Evolutionary conservation across 2,797 vertebrate species (phyloP).

Genomic region (Parauchenoglanis punctatus): DNA sequence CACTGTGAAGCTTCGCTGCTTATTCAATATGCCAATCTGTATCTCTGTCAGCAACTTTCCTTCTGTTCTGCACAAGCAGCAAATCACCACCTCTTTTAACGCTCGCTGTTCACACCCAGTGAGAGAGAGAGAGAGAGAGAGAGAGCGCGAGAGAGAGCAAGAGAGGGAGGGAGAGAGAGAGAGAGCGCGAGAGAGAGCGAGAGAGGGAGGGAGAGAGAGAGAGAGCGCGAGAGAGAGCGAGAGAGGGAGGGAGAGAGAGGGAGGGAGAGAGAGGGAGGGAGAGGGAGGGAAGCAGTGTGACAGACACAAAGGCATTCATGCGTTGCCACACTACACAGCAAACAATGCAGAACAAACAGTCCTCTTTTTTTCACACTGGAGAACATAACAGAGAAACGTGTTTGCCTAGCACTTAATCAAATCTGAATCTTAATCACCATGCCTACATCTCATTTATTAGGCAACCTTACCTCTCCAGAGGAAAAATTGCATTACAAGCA

Average conservation of each 20-base stretch:
- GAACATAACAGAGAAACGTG: slow-evolving; percentile 8
- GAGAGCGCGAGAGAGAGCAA: background rate
- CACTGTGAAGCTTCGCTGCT: background rate
- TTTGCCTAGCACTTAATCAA: background rate
- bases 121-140: background rate
- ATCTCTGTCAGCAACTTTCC: slow-evolving; percentile 9
- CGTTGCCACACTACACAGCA: slow-evolving; percentile 42
- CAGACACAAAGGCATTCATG: slow-evolving; percentile 27
- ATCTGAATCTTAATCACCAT: background rate
- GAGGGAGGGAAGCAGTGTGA: background rate
- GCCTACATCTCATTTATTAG: background rate
- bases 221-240: background rate
- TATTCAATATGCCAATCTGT: background rate
- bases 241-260: background rate
- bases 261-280: background rate
- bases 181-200: background rate
- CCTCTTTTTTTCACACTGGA: slow-evolving; percentile 35
- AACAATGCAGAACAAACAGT: slow-evolving; percentile 63
- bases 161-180: background rate
- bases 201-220: background rate
- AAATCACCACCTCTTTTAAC: background rate
- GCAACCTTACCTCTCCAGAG: slow-evolving; percentile 10
- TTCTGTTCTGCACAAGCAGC: background rate
- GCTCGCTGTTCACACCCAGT: background rate
- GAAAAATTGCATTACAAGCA: background rate